A percentile compares a stretch with the other conserved stretches of the same genome.
Evolutionary conservation across 2,888 invertebrate species (phyloP).

Genomic region (Nymphalis polychloros): DNA sequence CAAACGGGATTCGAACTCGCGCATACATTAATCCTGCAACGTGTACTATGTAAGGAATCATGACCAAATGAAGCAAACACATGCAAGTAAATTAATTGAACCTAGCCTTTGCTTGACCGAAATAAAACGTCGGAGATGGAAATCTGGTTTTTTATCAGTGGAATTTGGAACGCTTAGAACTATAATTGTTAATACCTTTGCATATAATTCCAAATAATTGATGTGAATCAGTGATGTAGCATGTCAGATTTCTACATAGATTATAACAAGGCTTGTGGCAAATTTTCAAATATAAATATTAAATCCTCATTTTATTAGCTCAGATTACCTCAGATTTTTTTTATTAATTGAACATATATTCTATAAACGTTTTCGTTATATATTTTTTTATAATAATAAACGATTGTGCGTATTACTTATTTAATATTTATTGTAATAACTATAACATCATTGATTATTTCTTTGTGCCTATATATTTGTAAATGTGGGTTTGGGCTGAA

Average conservation of each 20-base stretch:
- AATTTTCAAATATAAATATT: no score
- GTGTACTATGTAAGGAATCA: conserved; percentile 15
- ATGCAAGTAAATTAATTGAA: conserved; percentile 35
- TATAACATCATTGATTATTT: no score
- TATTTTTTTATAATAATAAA: no score
- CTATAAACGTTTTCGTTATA: no score
- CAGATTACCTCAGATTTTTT: no score
- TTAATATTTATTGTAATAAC: no score
- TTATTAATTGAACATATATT: no score
- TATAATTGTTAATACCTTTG: conserved; percentile 1
- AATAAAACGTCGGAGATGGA: conserved; percentile 28
- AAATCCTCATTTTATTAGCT: no score
- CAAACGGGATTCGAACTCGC: conserved; percentile 31
- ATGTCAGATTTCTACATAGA: no score
- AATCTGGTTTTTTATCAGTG: conserved; percentile 10
- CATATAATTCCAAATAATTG: neutral
- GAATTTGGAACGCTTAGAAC: conserved; percentile 15
- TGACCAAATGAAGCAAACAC: conserved; percentile 22
- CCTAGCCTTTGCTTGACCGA: conserved; percentile 28
- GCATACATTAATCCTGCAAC: conserved; percentile 33
- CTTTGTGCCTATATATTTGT: no score
- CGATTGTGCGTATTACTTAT: no score
- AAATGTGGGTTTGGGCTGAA: neutral
- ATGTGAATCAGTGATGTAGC: neutral
- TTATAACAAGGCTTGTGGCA: no score